Percentiles rank a stretch among this genome's conserved stretches.
These are phyloP conservation scores for Orientallactaga sibirica DNA, from an alignment of 2,797 vertebrate genomes.

Conservation along the genomic window DNA sequence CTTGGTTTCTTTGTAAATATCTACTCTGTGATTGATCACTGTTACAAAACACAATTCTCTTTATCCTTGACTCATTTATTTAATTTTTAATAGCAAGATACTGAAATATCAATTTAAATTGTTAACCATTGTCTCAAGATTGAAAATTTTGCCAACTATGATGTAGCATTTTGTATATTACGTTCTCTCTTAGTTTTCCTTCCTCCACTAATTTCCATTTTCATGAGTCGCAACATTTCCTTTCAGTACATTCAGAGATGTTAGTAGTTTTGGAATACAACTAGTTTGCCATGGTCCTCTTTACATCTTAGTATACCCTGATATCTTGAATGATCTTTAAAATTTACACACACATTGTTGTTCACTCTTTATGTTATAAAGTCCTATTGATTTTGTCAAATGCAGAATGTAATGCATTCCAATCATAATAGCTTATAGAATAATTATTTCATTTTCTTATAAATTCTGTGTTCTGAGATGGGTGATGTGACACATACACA, in stretches of 20 bases:
- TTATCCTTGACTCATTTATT: neutral
- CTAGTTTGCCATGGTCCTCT: neutral
- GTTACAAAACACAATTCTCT: neutral
- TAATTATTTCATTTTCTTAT: neutral
- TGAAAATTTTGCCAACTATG: neutral
- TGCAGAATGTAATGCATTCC: neutral
- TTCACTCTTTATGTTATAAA: conserved; percentile 23
- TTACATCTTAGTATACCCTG: neutral
- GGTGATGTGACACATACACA: too few relatives aligned
- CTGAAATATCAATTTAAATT: neutral
- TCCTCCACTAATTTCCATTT: neutral
- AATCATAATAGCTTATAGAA: conserved; percentile 12
- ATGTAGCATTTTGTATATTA: neutral
- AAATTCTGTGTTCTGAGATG: neutral
- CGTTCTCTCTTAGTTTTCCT: neutral
- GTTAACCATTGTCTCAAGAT: neutral
- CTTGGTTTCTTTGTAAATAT: neutral
- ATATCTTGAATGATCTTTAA: conserved; percentile 42
- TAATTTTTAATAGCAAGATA: neutral
- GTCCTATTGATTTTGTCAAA: conserved; percentile 39
- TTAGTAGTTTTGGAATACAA: conserved; percentile 31
- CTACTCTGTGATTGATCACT: neutral
- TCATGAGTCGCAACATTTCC: neutral
- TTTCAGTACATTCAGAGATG: neutral
- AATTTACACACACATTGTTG: neutral